These are phyloP conservation scores for Nephrotoma appendiculata DNA, from an alignment of 2,888 invertebrate genomes.

Conservation along the genomic window DNA sequence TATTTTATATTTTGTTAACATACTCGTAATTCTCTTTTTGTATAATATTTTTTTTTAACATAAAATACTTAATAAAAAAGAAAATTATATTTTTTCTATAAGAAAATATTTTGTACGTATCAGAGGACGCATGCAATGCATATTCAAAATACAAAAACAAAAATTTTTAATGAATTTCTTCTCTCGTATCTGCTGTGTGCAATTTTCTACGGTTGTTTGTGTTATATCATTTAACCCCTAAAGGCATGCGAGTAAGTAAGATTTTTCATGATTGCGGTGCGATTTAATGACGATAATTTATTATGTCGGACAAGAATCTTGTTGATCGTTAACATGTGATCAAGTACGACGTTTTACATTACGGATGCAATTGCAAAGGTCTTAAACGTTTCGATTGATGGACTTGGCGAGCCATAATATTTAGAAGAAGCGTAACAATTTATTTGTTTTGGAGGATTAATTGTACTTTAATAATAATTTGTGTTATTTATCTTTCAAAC, in stretches of 20 bases:
- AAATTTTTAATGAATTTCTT: neutral
- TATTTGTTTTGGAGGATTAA: too few species aligned
- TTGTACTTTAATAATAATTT: too few species aligned
- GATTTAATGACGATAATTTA: too few species aligned
- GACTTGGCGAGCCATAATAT: too few species aligned
- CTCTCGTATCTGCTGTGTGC: neutral
- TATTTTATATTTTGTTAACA: neutral
- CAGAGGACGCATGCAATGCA: neutral
- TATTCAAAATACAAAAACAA: neutral
- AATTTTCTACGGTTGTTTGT: neutral
- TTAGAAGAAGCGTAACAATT: too few species aligned
- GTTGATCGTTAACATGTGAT: too few species aligned
- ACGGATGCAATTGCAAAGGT: too few species aligned
- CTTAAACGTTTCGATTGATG: too few species aligned
- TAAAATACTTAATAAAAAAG: neutral
- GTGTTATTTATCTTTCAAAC: too few species aligned
- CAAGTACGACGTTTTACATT: too few species aligned
- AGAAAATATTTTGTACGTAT: neutral
- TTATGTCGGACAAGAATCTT: too few species aligned
- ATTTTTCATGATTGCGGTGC: too few species aligned
- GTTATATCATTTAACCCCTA: neutral
- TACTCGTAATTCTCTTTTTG: neutral
- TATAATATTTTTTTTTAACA: neutral
- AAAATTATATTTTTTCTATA: neutral
- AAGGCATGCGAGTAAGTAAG: neutral